Conservation (phyloP, 2,888 invertebrate genomes). For the Conomelus anceps region DNA sequence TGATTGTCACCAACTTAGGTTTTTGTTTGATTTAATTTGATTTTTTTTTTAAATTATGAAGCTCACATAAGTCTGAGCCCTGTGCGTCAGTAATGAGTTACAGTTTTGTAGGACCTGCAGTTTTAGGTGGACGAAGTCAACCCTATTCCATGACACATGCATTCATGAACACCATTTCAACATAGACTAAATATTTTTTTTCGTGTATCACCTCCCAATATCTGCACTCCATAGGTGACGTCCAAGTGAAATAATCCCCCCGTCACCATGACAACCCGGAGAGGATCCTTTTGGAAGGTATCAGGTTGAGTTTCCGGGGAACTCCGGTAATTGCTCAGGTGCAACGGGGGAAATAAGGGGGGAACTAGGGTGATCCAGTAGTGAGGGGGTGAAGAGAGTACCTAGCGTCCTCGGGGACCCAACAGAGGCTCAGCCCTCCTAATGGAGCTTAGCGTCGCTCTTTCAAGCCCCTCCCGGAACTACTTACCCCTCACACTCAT, state of each 20-base stretch:
- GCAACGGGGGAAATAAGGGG: not conserved
- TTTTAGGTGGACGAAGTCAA: too few relatives aligned
- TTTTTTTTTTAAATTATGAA: too few relatives aligned
- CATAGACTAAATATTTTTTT: too few relatives aligned
- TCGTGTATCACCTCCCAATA: not conserved
- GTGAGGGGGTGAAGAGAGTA: not conserved
- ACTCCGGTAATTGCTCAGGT: constrained; percentile 16
- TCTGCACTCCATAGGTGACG: not conserved
- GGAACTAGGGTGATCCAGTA: not conserved
- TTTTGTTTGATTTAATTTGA: too few relatives aligned
- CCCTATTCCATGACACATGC: too few relatives aligned
- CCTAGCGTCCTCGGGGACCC: constrained; percentile 2
- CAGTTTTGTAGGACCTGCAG: too few relatives aligned
- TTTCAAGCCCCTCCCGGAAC: not conserved
- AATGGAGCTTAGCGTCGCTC: constrained; percentile 9
- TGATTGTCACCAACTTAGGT: too few relatives aligned
- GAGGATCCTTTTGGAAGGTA: constrained; percentile 2
- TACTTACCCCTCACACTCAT: not conserved
- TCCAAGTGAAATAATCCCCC: constrained; percentile 3
- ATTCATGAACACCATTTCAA: too few relatives aligned
- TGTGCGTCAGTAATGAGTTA: too few relatives aligned
- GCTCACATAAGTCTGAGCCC: too few relatives aligned
- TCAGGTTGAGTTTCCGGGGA: constrained; percentile 15
- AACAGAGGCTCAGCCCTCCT: constrained; percentile 1
- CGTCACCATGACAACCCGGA: not conserved